Evolutionary conservation across 2,797 vertebrate species (phyloP), one percentile per base, ranked within the genome.

Genomic region (Danio jaintianensis): DNA sequence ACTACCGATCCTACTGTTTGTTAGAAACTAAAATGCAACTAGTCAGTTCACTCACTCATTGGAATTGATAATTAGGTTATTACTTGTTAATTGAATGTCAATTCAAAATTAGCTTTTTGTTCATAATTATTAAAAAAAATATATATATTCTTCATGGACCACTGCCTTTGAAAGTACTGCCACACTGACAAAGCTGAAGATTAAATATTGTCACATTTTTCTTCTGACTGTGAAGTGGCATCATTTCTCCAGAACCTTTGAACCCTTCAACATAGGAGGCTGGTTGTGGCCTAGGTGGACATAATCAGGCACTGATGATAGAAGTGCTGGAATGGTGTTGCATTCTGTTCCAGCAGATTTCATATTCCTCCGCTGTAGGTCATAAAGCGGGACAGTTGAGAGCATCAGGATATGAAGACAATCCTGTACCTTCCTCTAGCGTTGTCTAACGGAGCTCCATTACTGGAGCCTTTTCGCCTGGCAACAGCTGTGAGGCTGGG

Each of bases 401-500:
- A 72, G 70, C 68, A 62, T 83, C 20, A 29, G 56, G 84, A 74
- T 66, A 81, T 85, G 86, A 83, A 83, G 85, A 84, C 4, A 9
- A 68, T 52, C 42, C 45, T 55, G 56, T 71, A 20, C 81, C 77
- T 67, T 76, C 55, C 82, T 56, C 79, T 80, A 77, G 59, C 55
- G 38, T 78, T 50, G 82, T 75, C 72, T 80, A 84, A 56, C 79
- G 72, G 67, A 16, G 72, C 83, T 88, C 85, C 82, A 86, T 88
- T 87, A 85, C 79, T 78, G 50, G 76, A 82, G 85, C 79, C 81
- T 87, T 86, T 88, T 85, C 82, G 67, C 87, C 86, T 84, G 83
- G 86, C 76, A 85, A 86, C 91, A 91, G 90, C 86, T 89, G 87
- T 88, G 84, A 82, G 89, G 88, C 89, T 87, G 87, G 72, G 87